Evolutionary conservation across 2,888 invertebrate species (phyloP), one percentile per base, ranked within the genome.

Genomic region (Tinea semifulvella): DNA sequence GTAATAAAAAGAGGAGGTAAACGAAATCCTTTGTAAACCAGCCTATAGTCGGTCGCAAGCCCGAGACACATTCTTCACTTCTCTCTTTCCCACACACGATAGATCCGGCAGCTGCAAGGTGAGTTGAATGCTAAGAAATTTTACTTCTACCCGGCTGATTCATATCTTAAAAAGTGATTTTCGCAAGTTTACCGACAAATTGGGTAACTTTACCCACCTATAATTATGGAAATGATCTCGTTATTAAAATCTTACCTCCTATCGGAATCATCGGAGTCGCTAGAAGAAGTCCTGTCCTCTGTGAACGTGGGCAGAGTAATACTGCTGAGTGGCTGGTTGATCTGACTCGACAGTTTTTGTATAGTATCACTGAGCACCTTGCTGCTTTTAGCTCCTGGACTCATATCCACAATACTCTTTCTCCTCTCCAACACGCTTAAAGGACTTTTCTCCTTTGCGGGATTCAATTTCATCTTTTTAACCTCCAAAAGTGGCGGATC

Each of bases 341-440:
- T 82, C 54, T 82, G 82, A 53, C 80, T 81, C 13, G 81, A 81
- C 22, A 86, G 58, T 56, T 86, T 86, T 61, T 85, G 86, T 56
- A 86, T 86, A 1, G 85, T 86, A 50, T 86, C 86, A 50, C 83
- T 85, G 8, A 86, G 60, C 26, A 85, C 85, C 53, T 84, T 85
- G 48, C 85, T 86, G 52, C 83, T 86, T 56, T 80, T 81, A 1
- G 74, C 66, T 5, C 20, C 27, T 14, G 13, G 14, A 18, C 18
- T n/a, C 28, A 77, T 50, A 20, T 81, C 81, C 0, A 73, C 70
- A 1, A 74, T 68, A 51, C 81, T 82, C 53, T 74, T 75, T 8
- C 82, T 63, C 13, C 77, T 55, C 49, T 79, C 74, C 19, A 79
- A 50, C 28, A 75, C 63, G 46, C 63, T 75, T 47, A 75, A 52